phyloP scores from a whole-genome alignment of 2,797 vertebrate species.

The Leuciscus waleckii region DNA sequence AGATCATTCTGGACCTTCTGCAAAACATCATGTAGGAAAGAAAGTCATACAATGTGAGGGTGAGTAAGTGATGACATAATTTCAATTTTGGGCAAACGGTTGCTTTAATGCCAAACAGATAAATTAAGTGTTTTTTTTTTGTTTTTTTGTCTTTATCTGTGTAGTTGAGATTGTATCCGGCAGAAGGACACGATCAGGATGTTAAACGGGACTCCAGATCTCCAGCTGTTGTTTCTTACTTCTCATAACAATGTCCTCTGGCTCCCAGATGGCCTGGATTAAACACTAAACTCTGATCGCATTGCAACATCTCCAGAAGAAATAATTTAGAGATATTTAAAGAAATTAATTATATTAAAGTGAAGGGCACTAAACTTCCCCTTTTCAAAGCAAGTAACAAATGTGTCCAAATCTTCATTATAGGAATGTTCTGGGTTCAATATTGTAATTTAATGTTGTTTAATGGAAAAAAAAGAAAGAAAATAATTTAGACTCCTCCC shows the following conservation, averaged over 20 bases:
- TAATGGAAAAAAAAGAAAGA: not conserved
- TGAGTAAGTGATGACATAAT: not conserved
- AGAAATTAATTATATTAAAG: too few relatives aligned
- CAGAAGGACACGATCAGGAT: slow-evolving; percentile 21
- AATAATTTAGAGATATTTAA: not conserved
- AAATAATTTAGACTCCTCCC: not conserved
- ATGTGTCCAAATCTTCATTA: not conserved
- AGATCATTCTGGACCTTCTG: slow-evolving; percentile 8
- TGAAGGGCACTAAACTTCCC: not conserved
- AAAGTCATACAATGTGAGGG: not conserved
- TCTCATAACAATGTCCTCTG: slow-evolving; percentile 32
- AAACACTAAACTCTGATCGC: not conserved
- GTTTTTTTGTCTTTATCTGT: not conserved
- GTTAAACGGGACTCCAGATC: slow-evolving; percentile 12
- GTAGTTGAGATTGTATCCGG: slow-evolving; percentile 1
- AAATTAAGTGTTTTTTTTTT: not conserved
- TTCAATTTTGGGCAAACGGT: not conserved
- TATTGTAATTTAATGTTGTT: not conserved
- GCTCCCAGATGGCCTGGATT: slow-evolving; percentile 43
- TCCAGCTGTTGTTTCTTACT: slow-evolving; percentile 27
- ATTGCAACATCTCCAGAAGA: not conserved
- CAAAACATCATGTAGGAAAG: not conserved
- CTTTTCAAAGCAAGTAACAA: not conserved
- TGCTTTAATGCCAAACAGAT: slow-evolving; percentile 6
- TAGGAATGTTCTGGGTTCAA: not conserved